Base-by-base conservation (phyloP, 2,888 invertebrate genomes). In the Saturnia japonica region DNA sequence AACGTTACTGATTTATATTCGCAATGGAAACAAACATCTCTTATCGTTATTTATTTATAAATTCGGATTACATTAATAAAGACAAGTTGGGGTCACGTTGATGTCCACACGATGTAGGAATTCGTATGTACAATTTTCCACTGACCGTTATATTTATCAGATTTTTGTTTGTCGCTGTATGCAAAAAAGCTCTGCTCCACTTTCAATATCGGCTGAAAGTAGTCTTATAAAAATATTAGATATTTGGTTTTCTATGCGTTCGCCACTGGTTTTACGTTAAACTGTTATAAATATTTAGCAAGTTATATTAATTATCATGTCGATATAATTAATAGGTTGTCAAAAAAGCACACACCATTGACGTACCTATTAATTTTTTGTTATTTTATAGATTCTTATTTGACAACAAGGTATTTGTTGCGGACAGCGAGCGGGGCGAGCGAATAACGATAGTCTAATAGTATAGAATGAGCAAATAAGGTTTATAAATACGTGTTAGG, bases 121-220 rank as follows among this genome's bases (percentile, higher is more conserved):
- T n/a, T 22, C 11, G 14, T 60, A 6, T 28, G 12, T 54, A 54
- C 54, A 60, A 43, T 57, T 70, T 43, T 57, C n/a, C 34, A 54
- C 57, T 60, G 57, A 57, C 66, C 71, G 60, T 71, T 77, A 75
- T 74, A 40, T 45, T 68, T 72, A 67, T 72, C 43, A 64, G 57
- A 72, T 67, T 70, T 40, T n/a, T 66, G 47, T 69, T 14, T 51
- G 40, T 40, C 64, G 64, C 19, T 47, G 68, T 51, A 47, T 22
- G 51, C n/a, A 51, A 40, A 25, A 57, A 57, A 68, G 40, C 16
- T 68, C 19, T 69, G 64, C 34, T 64, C 64, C 40, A 69, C 45
- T 42, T 69, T 69, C 28, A 28, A 28, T 28, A 28, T 28, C 25
- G 28, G 57, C 14, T 60, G 57, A 60, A 60, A 28, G 6, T 68